Conservation (phyloP, 1,140 invertebrate species). For the Protaetia brevitarsis region DNA sequence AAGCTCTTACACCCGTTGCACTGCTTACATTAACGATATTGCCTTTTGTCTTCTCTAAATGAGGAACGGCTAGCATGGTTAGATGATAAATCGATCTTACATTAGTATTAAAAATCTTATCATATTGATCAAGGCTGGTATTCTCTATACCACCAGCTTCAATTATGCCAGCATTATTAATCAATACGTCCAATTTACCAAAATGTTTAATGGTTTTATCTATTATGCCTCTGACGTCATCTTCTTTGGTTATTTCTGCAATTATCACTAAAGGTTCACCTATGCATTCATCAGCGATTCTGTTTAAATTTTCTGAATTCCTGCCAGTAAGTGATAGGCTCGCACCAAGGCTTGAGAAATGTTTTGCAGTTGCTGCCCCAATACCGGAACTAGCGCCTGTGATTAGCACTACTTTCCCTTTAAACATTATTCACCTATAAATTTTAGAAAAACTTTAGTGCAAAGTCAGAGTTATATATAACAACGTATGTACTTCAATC, state of each 20-base stretch:
- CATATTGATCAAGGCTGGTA: conserved; percentile 67
- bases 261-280: conserved; percentile 52
- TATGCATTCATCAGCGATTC: conserved; percentile 63
- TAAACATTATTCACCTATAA: conserved; percentile 18
- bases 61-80: conserved; percentile 70
- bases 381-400: conserved; percentile 86
- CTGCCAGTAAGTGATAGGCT: conserved; percentile 68
- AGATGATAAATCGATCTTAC: conserved; percentile 73
- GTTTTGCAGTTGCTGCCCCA: conserved; percentile 73
- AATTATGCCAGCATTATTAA: conserved; percentile 78
- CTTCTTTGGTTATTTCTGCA: conserved; percentile 66
- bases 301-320: conserved; percentile 64
- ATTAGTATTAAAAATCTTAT: conserved; percentile 69
- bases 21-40: conserved; percentile 82
- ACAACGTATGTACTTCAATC: too few relatives aligned
- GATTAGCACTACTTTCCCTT: conserved; percentile 65
- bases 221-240: conserved; percentile 60
- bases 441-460: too few relatives aligned
- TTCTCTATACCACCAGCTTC: conserved; percentile 69
- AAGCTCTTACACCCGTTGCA: conserved; percentile 70
- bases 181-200: conserved; percentile 65
- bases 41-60: conserved; percentile 67
- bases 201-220: conserved; percentile 57
- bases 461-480: too few relatives aligned
- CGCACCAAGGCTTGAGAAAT: conserved; percentile 73